Percentiles rank a stretch among this genome's conserved stretches.
Evolutionary conservation across 2,113 vertebrate species (phyloP).

Genomic region (Dasyurus viverrinus): DNA sequence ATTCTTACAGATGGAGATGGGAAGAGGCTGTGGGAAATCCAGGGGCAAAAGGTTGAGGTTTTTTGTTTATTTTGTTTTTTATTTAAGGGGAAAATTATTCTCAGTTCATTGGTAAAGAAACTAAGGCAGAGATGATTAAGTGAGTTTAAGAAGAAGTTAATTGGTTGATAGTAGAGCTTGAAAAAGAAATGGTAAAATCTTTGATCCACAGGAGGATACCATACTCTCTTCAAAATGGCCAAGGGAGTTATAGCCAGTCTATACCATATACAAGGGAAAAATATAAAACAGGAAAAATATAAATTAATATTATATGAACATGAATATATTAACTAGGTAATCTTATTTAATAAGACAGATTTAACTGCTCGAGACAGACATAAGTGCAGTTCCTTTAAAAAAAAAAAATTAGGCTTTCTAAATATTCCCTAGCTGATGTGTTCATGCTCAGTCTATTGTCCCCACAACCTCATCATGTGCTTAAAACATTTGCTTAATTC

Average conservation of each 20-base stretch:
- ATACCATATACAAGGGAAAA: constrained; percentile 27
- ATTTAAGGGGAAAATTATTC: constrained; percentile 23
- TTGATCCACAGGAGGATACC: constrained; percentile 9
- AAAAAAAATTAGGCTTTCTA: constrained; percentile 27
- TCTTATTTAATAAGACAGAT: constrained; percentile 43
- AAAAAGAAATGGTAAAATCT: constrained; percentile 38
- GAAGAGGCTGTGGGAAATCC: not conserved
- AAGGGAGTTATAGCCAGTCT: constrained; percentile 41
- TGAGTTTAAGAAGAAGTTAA: constrained; percentile 23
- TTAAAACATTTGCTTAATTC: constrained; percentile 24
- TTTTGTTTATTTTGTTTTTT: not conserved
- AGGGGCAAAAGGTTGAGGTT: not conserved
- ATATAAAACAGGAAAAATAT: constrained; percentile 29
- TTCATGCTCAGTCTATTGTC: constrained; percentile 17
- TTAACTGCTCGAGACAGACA: constrained; percentile 34
- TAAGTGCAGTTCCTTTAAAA: constrained; percentile 34
- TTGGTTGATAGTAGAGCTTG: constrained; percentile 14
- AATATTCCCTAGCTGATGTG: constrained; percentile 13
- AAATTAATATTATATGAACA: constrained; percentile 17
- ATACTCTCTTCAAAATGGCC: constrained; percentile 32
- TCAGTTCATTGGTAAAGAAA: not conserved
- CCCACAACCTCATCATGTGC: not conserved
- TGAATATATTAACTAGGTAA: not conserved
- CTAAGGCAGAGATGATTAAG: not conserved
- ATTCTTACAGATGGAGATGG: constrained; percentile 19